Conservation (phyloP, 2,888 invertebrate species). For the Apomyelois bistriatella region DNA sequence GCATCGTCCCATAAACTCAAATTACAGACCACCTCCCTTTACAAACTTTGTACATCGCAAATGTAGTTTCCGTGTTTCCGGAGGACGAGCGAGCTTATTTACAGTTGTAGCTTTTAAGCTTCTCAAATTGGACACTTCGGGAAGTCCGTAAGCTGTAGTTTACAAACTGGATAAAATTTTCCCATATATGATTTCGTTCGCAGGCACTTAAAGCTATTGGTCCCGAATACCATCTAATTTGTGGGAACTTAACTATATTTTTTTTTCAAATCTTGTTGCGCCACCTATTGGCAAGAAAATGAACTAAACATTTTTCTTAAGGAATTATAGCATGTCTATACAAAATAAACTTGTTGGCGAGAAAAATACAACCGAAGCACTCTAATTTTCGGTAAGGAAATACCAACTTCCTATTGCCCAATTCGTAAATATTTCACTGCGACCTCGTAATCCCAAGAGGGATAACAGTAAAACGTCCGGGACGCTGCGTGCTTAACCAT, state of each 20-base stretch:
- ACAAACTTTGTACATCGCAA: background rate
- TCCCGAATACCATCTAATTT: no score
- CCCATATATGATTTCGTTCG: no score
- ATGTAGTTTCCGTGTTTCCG: constrained; percentile 7
- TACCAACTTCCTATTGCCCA: background rate
- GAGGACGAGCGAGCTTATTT: constrained; percentile 1
- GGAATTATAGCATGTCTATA: no score
- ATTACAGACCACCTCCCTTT: background rate
- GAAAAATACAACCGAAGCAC: no score
- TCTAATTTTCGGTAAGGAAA: background rate
- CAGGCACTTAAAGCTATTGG: no score
- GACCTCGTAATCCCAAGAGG: background rate
- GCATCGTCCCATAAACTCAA: background rate
- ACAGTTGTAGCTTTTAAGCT: background rate
- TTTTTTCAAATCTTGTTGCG: background rate
- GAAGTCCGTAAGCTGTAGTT: background rate
- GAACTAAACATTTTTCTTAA: no score
- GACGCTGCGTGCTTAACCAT: background rate
- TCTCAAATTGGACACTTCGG: background rate
- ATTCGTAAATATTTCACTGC: background rate
- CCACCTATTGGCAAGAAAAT: no score
- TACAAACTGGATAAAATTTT: background rate
- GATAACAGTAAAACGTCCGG: background rate
- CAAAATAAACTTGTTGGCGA: no score
- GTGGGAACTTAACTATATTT: background rate